phyloP scores from a whole-genome alignment of 2,888 invertebrate species.

The Hyalella azteca region DNA sequence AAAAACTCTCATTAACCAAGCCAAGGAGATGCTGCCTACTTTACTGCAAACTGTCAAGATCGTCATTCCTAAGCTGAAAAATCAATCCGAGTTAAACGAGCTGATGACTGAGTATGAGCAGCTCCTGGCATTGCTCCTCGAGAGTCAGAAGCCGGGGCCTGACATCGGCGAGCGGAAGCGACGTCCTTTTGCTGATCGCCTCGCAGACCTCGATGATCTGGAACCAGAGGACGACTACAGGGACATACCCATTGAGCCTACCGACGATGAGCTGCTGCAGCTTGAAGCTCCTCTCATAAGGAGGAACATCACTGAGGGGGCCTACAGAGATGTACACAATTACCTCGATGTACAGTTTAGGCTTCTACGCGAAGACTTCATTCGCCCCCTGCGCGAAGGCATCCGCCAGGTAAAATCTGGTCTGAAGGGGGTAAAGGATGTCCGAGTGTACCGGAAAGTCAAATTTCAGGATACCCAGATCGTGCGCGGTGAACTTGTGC shows the following conservation, averaged over 20 bases:
- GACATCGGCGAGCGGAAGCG: background rate
- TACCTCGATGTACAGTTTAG: slow-evolving; percentile 81
- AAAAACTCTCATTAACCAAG: background rate
- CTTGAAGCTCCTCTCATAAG: slow-evolving; percentile 65
- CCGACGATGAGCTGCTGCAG: slow-evolving; percentile 61
- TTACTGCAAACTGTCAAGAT: background rate
- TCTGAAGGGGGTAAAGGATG: slow-evolving; percentile 63
- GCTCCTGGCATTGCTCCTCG: background rate
- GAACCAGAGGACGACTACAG: slow-evolving; percentile 65
- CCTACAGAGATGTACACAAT: slow-evolving; percentile 71
- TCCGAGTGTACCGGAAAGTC: slow-evolving; percentile 66
- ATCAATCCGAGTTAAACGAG: background rate
- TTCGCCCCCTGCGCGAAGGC: slow-evolving; percentile 74
- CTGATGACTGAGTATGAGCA: background rate
- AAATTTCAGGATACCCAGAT: slow-evolving; percentile 65
- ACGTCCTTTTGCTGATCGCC: background rate
- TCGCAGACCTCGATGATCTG: background rate
- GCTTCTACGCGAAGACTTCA: slow-evolving; percentile 79
- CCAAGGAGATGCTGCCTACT: slow-evolving; percentile 29
- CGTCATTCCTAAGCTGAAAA: background rate
- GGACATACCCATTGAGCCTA: slow-evolving; percentile 62
- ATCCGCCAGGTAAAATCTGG: slow-evolving; percentile 68
- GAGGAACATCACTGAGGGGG: slow-evolving; percentile 71
- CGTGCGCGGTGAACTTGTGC: slow-evolving; percentile 56
- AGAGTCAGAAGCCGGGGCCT: background rate